Evolutionary conservation across 2,888 invertebrate genomes (phyloP).

Genomic region (Pyrrhia umbra): DNA sequence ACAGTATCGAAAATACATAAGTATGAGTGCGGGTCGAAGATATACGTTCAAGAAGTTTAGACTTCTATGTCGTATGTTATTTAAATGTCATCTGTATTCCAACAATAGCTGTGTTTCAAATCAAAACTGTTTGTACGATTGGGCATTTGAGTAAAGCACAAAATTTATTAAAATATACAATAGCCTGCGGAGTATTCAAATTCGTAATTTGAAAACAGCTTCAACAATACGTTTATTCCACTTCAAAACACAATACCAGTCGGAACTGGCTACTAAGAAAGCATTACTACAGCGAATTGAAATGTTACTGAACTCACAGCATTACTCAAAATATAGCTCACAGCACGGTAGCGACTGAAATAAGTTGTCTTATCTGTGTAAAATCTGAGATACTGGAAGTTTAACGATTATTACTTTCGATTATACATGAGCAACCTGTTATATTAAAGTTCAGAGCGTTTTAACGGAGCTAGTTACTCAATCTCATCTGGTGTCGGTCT

Average conservation of each 20-base stretch:
- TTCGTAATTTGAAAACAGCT: conserved; percentile 46
- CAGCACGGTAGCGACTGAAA: conserved; percentile 52
- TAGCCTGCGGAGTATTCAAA: conserved; percentile 30
- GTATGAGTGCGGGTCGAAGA: too few relatives aligned
- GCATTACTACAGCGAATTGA: conserved; percentile 47
- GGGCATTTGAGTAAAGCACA: conserved; percentile 31
- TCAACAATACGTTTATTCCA: conserved; percentile 49
- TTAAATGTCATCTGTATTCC: conserved; percentile 33
- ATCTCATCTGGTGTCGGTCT: conserved; percentile 40
- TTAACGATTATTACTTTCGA: conserved; percentile 68
- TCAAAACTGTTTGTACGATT: conserved; percentile 24
- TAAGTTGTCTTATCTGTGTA: conserved; percentile 63
- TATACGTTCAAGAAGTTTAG: too few relatives aligned
- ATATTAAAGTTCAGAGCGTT: conserved; percentile 52
- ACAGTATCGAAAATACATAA: background rate
- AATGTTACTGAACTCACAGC: conserved; percentile 48
- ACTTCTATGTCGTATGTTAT: conserved; percentile 23
- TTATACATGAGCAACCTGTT: conserved; percentile 58
- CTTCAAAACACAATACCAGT: conserved; percentile 51
- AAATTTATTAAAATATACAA: conserved; percentile 48
- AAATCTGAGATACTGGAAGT: conserved; percentile 65
- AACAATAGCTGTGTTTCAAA: conserved; percentile 35
- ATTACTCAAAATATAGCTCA: conserved; percentile 53
- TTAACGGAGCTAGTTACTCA: conserved; percentile 50
- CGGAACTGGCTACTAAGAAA: conserved; percentile 38